Conservation (phyloP, 2,113 vertebrate genomes). For the Axis porcinus region DNA sequence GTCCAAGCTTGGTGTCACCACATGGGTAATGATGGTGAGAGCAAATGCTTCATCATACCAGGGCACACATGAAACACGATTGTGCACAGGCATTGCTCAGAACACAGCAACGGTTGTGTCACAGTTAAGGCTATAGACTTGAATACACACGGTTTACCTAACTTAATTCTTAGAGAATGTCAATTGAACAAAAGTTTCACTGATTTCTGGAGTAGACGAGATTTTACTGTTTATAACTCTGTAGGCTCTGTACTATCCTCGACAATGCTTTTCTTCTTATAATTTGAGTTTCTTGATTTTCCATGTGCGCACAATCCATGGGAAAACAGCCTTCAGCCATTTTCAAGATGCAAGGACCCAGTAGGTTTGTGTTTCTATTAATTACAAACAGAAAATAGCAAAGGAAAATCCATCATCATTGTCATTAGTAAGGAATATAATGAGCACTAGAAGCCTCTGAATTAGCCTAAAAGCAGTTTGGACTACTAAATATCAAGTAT, state of each 20-base stretch:
- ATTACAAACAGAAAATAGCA: neutral
- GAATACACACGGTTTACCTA: neutral
- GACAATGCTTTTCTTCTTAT: neutral
- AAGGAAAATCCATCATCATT: neutral
- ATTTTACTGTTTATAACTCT: neutral
- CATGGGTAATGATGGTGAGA: neutral
- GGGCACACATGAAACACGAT: neutral
- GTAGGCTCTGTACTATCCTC: neutral
- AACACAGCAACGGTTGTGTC: neutral
- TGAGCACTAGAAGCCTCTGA: neutral
- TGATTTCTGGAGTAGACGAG: neutral
- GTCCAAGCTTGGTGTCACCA: neutral
- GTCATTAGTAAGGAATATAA: neutral
- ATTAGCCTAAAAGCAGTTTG: neutral
- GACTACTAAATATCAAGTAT: neutral
- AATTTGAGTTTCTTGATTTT: slow-evolving; percentile 12
- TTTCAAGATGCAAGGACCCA: neutral
- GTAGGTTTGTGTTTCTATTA: slow-evolving; percentile 27
- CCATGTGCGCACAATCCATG: neutral
- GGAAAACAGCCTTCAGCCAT: neutral
- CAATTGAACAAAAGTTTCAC: neutral
- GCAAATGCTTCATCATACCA: neutral
- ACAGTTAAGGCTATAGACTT: neutral
- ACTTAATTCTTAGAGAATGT: slow-evolving; percentile 21
- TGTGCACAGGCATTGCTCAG: neutral